Evolutionary conservation across 2,113 vertebrate species (phyloP).

Genomic region (Atlantisia rogersi): DNA sequence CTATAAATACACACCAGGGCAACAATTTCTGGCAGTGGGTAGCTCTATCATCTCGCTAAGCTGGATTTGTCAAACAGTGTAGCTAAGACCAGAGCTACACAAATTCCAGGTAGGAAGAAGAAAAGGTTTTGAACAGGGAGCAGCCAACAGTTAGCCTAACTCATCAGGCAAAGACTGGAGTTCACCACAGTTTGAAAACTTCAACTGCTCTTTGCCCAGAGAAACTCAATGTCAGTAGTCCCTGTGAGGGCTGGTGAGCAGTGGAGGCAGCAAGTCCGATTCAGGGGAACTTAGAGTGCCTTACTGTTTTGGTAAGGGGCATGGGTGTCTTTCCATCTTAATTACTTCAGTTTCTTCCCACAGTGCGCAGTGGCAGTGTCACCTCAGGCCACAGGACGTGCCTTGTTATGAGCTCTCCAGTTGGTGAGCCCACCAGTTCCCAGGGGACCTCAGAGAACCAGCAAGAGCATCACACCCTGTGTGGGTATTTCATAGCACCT

Average conservation of each 20-base stretch:
- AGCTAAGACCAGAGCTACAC: not conserved
- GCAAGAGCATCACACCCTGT: fast-evolving
- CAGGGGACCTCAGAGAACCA: not conserved
- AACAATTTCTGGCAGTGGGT: not conserved
- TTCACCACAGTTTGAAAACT: not conserved
- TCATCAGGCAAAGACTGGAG: not conserved
- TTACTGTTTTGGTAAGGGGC: fast-evolving
- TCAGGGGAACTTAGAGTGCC: not conserved
- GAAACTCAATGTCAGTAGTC: not conserved
- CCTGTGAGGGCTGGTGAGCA: not conserved
- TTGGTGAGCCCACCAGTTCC: not conserved
- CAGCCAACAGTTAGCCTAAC: not conserved
- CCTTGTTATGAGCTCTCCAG: fast-evolving
- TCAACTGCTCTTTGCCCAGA: not conserved
- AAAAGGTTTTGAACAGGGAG: not conserved
- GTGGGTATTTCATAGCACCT: not conserved
- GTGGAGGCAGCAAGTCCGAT: fast-evolving
- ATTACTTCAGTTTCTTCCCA: not conserved
- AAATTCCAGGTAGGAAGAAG: not conserved
- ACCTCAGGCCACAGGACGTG: not conserved
- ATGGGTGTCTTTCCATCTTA: not conserved
- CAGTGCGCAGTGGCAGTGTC: fast-evolving
- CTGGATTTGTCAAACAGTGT: not conserved
- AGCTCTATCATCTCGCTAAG: not conserved
- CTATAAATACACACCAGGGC: slow-evolving; percentile 1